phyloP scores from a whole-genome alignment of 1,140 invertebrate species.

The Hydropsyche tenuis region DNA sequence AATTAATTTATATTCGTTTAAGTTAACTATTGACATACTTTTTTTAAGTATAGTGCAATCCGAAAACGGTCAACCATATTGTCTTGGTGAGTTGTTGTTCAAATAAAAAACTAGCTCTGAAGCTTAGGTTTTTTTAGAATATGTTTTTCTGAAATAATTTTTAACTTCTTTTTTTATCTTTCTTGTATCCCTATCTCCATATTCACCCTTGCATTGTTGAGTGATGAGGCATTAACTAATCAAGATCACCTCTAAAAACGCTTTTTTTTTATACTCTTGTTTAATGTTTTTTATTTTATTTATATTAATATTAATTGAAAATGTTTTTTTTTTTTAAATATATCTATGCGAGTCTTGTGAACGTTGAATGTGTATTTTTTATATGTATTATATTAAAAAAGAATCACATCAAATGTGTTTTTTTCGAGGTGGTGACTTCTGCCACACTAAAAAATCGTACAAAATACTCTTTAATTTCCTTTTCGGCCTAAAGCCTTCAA shows the following conservation, averaged over 20 bases:
- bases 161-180: background rate
- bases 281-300: conserved; percentile 23
- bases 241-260: conserved; percentile 29
- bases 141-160: background rate
- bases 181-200: background rate
- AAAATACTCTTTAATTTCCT: conserved; percentile 42
- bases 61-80: background rate
- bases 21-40: background rate
- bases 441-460: conserved; percentile 47
- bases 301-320: conserved; percentile 16
- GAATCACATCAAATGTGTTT: conserved; percentile 43
- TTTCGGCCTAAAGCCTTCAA: conserved; percentile 45
- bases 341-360: conserved; percentile 3
- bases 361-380: conserved; percentile 26
- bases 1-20: conserved; percentile 1
- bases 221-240: background rate
- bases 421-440: conserved; percentile 39
- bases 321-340: conserved; percentile 26
- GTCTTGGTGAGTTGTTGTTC: background rate
- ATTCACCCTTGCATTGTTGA: background rate
- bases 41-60: conserved; percentile 11
- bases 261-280: conserved; percentile 6
- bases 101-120: conserved; percentile 16
- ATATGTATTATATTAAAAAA: conserved; percentile 43
- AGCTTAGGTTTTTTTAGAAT: conserved; percentile 10